A percentile compares a stretch with the other conserved stretches of the same genome.
phyloP scores from a whole-genome alignment of 2,888 invertebrate genomes.

The Bruchidius siliquastri region DNA sequence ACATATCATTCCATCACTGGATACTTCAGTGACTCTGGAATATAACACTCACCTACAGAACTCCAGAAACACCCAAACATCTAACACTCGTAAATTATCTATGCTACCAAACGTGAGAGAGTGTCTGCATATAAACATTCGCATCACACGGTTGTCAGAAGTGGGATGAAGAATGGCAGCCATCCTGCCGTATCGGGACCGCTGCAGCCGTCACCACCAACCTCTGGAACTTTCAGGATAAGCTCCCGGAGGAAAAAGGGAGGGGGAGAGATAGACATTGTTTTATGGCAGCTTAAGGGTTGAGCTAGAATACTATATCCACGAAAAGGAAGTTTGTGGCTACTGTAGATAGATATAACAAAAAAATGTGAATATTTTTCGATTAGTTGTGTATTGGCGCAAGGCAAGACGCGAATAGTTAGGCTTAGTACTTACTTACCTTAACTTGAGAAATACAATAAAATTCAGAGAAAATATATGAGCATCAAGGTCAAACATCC shows the following conservation, averaged over 20 bases:
- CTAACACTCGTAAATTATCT: background rate
- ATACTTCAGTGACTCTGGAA: no score
- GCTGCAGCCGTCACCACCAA: slow-evolving; percentile 20
- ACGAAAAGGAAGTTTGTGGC: background rate
- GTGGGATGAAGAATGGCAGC: slow-evolving; percentile 4
- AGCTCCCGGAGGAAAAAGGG: background rate
- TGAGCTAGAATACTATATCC: background rate
- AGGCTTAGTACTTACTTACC: no score
- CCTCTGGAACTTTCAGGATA: background rate
- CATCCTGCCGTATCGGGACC: slow-evolving; percentile 25
- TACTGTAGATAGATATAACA: no score
- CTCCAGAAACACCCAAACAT: background rate
- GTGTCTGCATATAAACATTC: background rate
- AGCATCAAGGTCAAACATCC: no score
- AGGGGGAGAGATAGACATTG: background rate
- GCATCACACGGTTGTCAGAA: background rate
- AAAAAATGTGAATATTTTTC: no score
- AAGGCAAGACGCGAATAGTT: no score
- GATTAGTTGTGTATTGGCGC: no score
- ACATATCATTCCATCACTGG: no score
- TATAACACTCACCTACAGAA: background rate
- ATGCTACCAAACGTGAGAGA: background rate
- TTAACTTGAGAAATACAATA: no score
- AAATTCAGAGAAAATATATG: no score
- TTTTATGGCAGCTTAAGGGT: background rate